phyloP scores from a whole-genome alignment of 1,140 invertebrate genomes.

The Drosophila sucinea region DNA sequence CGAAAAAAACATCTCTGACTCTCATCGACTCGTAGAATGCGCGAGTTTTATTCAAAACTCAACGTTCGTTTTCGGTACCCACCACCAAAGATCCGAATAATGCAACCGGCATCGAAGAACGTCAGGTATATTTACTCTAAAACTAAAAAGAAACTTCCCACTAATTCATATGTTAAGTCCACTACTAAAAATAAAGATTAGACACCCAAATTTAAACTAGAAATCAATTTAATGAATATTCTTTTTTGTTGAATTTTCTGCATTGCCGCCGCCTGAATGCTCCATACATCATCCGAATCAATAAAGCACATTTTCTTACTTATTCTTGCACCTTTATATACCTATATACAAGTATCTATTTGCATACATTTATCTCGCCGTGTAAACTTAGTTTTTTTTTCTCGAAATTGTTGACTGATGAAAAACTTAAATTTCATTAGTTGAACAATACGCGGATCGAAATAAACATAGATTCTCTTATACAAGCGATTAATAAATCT shows the following conservation, averaged over 20 bases:
- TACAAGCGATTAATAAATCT: slow-evolving; percentile 15
- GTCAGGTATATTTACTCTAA: slow-evolving; percentile 81
- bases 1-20: slow-evolving; percentile 33
- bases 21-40: slow-evolving; percentile 83
- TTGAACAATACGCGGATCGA: neutral
- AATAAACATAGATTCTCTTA: neutral
- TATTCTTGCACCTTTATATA: slow-evolving; percentile 1
- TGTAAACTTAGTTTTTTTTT: slow-evolving; percentile 19
- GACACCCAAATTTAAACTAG: slow-evolving; percentile 25
- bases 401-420: neutral
- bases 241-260: slow-evolving; percentile 30
- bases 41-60: slow-evolving; percentile 94
- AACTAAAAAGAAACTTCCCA: slow-evolving; percentile 33
- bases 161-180: slow-evolving; percentile 35
- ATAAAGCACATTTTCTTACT: slow-evolving; percentile 24
- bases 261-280: slow-evolving; percentile 50
- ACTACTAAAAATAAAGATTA: slow-evolving; percentile 32
- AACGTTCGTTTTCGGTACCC: slow-evolving; percentile 95
- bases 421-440: neutral
- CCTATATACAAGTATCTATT: neutral
- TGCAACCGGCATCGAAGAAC: slow-evolving; percentile 84
- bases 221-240: neutral
- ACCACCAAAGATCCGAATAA: slow-evolving; percentile 89
- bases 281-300: slow-evolving; percentile 24
- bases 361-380: slow-evolving; percentile 29